These are phyloP conservation scores for Hedychridium roseum DNA, from an alignment of 2,888 invertebrate species.

Conservation along the genomic window DNA sequence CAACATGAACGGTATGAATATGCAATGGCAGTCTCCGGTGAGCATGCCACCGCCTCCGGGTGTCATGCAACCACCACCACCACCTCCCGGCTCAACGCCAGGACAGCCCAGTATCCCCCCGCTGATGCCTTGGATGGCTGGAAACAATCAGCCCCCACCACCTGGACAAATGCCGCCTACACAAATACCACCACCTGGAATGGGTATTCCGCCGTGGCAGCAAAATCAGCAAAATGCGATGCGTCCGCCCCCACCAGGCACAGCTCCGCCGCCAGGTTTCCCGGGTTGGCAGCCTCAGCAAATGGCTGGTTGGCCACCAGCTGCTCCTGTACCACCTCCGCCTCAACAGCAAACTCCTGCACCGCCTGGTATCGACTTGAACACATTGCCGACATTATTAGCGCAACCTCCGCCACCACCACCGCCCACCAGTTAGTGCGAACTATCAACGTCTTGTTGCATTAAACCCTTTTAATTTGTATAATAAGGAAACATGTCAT, in stretches of 20 bases:
- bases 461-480: conserved; percentile 23
- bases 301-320: conserved; percentile 57
- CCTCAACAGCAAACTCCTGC: conserved; percentile 62
- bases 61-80: conserved; percentile 65
- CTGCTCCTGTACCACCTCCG: conserved; percentile 67
- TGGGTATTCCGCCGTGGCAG: conserved; percentile 61
- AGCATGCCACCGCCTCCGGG: conserved; percentile 64
- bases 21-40: conserved; percentile 66
- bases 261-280: conserved; percentile 56
- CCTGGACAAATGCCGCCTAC: conserved; percentile 57
- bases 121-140: conserved; percentile 68
- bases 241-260: conserved; percentile 60
- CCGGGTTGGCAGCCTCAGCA: conserved; percentile 55
- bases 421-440: conserved; percentile 63
- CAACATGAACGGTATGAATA: conserved; percentile 55
- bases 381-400: conserved; percentile 67
- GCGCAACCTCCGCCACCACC: conserved; percentile 78
- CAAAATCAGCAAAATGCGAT: conserved; percentile 52
- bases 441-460: conserved; percentile 12
- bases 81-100: conserved; percentile 65
- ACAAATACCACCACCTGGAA: conserved; percentile 57
- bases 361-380: conserved; percentile 67
- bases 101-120: conserved; percentile 66
- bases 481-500: conserved; percentile 22
- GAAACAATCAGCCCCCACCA: conserved; percentile 63